Evolutionary conservation across 2,888 invertebrate genomes (phyloP), one percentile per base, ranked within the genome.

Genomic region (Cheilosia vulpina): DNA sequence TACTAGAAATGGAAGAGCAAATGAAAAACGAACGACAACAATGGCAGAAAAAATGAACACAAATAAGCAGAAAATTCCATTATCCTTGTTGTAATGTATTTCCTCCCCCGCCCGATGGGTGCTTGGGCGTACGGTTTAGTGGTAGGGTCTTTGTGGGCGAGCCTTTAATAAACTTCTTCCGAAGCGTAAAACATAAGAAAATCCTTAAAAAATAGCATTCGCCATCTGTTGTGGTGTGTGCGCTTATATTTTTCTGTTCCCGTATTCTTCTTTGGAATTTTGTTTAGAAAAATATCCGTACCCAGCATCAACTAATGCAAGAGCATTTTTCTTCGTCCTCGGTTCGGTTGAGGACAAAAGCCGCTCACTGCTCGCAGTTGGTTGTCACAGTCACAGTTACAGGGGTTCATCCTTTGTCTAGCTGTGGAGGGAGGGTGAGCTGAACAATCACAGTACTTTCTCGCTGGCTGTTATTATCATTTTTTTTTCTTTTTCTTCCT

Each of bases 31-130:
- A 13, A 38, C 13, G 38, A 38, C 13, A 38, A 13, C 13, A 38
- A 38, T 2, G 31, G 31, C 31, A 31, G 11, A 13, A 43, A 41
- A 41, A 58, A 55, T 24, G 31, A 75, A 71, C 75, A 76, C 80
- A 77, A 85, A 85, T 81, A 85, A 81, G 77, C 81, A 68, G 72
- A 85, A 85, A 85, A 81, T 81, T 77, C 85, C 81, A 85, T 85
- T 85, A 85, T 81, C 85, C 76, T 72, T 77, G 81, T 76, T 71
- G 85, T 81, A 66, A 85, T 76, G 71, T 71, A 71, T 85, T 27
- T 76, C 66, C 58, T 53, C 72, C 45, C 52, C 47, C 27, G 27
- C 6, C 6, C 38, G 69, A 9, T 71, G 80, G 43, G 65, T 53
- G 72, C 55, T 6, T 15, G 71, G 53, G 63, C 58, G 75, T 41